Evolutionary conservation across 2,113 vertebrate genomes (phyloP).

Genomic region (Pseudopipra pipra): DNA sequence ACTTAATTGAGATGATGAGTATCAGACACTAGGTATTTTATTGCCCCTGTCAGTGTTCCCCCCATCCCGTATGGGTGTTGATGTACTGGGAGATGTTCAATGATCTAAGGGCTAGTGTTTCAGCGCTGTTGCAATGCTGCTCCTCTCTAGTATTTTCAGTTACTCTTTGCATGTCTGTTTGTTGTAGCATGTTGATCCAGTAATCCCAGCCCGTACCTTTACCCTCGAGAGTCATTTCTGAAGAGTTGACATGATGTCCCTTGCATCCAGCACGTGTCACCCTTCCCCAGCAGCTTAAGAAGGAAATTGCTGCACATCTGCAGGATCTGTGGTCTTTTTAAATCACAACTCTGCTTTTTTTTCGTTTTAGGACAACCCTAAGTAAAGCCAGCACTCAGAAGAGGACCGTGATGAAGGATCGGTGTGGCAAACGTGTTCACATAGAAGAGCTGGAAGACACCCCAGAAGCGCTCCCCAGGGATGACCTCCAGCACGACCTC

Average conservation of each 20-base stretch:
- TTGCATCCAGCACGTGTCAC: not conserved
- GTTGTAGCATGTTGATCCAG: not conserved
- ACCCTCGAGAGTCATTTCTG: not conserved
- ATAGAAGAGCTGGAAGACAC: slow-evolving; percentile 88
- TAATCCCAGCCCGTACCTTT: not conserved
- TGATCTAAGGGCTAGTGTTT: not conserved
- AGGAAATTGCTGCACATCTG: too few species aligned
- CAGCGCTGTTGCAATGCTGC: not conserved
- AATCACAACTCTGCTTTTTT: not conserved
- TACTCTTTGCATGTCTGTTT: not conserved
- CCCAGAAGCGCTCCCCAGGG: slow-evolving; percentile 80
- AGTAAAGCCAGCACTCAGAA: slow-evolving; percentile 88
- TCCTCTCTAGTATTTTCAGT: not conserved
- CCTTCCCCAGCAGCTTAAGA: not conserved
- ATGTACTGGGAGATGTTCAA: not conserved
- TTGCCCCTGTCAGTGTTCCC: not conserved
- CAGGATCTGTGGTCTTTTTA: not conserved
- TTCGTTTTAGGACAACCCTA: slow-evolving; percentile 82
- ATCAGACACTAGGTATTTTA: not conserved
- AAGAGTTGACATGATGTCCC: not conserved
- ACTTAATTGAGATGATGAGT: too few species aligned
- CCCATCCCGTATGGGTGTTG: not conserved
- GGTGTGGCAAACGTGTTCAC: slow-evolving; percentile 81
- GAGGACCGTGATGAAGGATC: slow-evolving; percentile 94
- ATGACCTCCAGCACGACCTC: slow-evolving; percentile 88